These are phyloP conservation scores for Halocaridina rubra DNA, from an alignment of 2,888 invertebrate species.

Conservation along the genomic window DNA sequence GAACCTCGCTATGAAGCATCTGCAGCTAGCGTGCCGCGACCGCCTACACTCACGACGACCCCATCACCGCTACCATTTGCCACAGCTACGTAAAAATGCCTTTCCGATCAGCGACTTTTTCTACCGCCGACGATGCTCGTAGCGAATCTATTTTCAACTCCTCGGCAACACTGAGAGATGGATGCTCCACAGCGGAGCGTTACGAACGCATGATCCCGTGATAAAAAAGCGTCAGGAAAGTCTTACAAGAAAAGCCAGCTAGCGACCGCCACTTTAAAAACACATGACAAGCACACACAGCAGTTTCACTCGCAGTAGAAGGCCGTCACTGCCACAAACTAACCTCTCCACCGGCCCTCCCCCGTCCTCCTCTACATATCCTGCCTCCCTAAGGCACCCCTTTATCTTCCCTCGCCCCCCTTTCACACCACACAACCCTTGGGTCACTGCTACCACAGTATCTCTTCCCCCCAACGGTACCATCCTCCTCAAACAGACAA, in stretches of 20 bases:
- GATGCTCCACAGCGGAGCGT: neutral
- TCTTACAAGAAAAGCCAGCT: neutral
- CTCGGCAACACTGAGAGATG: too few relatives aligned
- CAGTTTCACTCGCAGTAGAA: constrained; percentile 38
- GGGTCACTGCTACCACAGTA: neutral
- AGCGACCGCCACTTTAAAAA: constrained; percentile 1
- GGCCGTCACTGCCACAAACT: constrained; percentile 12
- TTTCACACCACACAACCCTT: neutral
- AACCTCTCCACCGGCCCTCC: neutral
- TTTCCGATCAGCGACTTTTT: neutral
- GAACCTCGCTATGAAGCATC: constrained; percentile 32
- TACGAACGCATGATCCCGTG: neutral
- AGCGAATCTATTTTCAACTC: neutral
- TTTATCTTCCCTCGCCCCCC: neutral
- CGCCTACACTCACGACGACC: constrained; percentile 49
- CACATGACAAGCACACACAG: constrained; percentile 33
- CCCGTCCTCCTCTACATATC: neutral
- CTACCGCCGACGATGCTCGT: neutral
- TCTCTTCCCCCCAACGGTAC: neutral
- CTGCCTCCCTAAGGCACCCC: neutral
- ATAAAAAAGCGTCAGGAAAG: too few relatives aligned
- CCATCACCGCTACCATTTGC: constrained; percentile 1
- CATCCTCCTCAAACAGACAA: too few relatives aligned
- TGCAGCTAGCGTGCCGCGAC: constrained; percentile 45
- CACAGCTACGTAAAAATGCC: neutral